phyloP scores from a whole-genome alignment of 2,888 invertebrate species.

The Apotomis betuletana region DNA sequence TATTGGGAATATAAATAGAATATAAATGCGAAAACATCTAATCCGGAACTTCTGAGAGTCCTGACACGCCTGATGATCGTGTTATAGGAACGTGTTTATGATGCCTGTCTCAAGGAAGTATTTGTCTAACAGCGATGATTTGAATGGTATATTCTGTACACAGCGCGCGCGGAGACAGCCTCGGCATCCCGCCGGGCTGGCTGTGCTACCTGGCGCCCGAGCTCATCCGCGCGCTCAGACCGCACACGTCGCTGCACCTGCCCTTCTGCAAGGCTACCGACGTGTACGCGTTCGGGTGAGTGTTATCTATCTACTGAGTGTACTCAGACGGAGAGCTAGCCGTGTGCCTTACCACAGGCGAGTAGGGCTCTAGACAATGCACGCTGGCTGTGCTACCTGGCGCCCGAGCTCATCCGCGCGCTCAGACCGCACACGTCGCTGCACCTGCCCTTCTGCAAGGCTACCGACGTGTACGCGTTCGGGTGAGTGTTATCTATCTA shows the following conservation, averaged over 20 bases:
- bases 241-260: slow-evolving; percentile 91
- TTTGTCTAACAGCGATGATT: background rate
- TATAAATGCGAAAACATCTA: no score
- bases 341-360: no score
- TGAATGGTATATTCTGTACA: background rate
- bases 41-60: no score
- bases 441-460: slow-evolving; percentile 5
- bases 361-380: no score
- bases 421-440: slow-evolving; percentile 2
- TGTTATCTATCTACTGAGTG: slow-evolving; percentile 41
- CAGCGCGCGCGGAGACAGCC: slow-evolving; percentile 85
- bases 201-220: slow-evolving; percentile 99
- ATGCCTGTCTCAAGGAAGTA: background rate
- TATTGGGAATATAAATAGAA: no score
- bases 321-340: no score
- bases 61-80: no score
- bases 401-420: background rate
- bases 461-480: slow-evolving; percentile 5
- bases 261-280: slow-evolving; percentile 97
- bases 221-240: slow-evolving; percentile 93
- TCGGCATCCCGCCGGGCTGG: slow-evolving; percentile 98
- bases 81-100: no score
- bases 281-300: slow-evolving; percentile 98
- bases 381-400: slow-evolving; percentile 11
- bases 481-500: slow-evolving; percentile 64